phyloP scores from a whole-genome alignment of 2,797 vertebrate species.

The Amblyopsis hoosieri region DNA sequence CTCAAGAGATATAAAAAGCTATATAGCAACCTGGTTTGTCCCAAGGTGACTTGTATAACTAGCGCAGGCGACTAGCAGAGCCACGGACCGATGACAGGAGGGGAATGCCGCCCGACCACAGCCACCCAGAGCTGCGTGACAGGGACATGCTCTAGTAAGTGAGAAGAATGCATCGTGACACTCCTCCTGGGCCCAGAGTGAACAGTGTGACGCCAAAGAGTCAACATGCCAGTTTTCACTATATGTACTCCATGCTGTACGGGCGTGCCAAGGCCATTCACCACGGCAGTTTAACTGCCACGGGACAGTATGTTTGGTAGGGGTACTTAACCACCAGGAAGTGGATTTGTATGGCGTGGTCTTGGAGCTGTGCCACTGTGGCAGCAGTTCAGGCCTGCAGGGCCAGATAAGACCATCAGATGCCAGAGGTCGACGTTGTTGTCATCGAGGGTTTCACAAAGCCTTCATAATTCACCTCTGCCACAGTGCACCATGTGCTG shows the following conservation, averaged over 20 bases:
- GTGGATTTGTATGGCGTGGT: constrained; percentile 23
- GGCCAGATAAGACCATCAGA: constrained; percentile 44
- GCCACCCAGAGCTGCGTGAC: constrained; percentile 62
- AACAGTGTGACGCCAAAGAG: constrained; percentile 68
- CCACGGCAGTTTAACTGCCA: constrained; percentile 57
- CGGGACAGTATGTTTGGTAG: constrained; percentile 33
- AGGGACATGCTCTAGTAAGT: constrained; percentile 62
- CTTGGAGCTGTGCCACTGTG: constrained; percentile 22
- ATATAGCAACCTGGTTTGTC: too few species aligned
- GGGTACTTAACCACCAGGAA: constrained; percentile 34
- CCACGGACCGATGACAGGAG: constrained; percentile 54
- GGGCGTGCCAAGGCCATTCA: constrained; percentile 47
- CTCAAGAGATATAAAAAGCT: too few species aligned
- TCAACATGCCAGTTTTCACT: constrained; percentile 73
- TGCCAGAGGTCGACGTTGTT: constrained; percentile 37
- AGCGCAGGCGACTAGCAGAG: constrained; percentile 39
- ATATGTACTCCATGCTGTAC: constrained; percentile 48
- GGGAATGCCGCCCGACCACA: constrained; percentile 65
- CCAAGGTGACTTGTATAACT: constrained; percentile 45
- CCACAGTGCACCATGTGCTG: constrained; percentile 28
- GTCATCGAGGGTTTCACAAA: constrained; percentile 42
- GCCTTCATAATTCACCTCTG: constrained; percentile 47
- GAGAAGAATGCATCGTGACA: constrained; percentile 69
- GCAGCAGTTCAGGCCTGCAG: constrained; percentile 16
- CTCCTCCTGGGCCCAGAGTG: constrained; percentile 69